phyloP scores from a whole-genome alignment of 2,888 invertebrate genomes.

The Parnassius glacialis region DNA sequence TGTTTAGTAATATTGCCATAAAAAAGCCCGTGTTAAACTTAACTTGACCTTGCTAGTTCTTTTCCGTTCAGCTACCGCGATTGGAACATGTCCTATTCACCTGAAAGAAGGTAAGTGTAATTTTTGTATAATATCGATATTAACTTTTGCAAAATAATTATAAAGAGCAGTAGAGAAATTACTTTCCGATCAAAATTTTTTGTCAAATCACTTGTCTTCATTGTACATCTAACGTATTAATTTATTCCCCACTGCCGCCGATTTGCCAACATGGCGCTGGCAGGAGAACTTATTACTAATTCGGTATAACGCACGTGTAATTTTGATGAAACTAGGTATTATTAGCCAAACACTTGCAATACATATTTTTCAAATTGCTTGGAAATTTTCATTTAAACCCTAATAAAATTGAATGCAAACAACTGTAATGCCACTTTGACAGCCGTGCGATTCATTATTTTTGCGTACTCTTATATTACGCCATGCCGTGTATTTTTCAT shows the following conservation, averaged over 20 bases:
- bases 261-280: slow-evolving; percentile 81
- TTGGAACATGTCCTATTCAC: slow-evolving; percentile 91
- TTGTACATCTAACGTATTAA: slow-evolving; percentile 36
- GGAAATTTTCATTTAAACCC: slow-evolving; percentile 5
- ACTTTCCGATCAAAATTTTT: slow-evolving; percentile 22
- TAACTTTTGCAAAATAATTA: slow-evolving; percentile 42
- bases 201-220: slow-evolving; percentile 18
- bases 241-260: slow-evolving; percentile 64
- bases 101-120: slow-evolving; percentile 89
- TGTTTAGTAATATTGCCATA: slow-evolving; percentile 31
- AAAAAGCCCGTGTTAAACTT: slow-evolving; percentile 71
- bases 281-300: slow-evolving; percentile 62
- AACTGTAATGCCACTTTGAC: slow-evolving; percentile 55
- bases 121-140: slow-evolving; percentile 49
- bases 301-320: slow-evolving; percentile 71
- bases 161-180: slow-evolving; percentile 32
- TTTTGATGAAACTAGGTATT: slow-evolving; percentile 32
- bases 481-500: slow-evolving; percentile 7
- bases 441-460: slow-evolving; percentile 46
- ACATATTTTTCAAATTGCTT: slow-evolving; percentile 9
- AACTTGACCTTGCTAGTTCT: slow-evolving; percentile 82
- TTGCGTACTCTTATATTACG: slow-evolving; percentile 39
- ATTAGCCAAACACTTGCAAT: slow-evolving; percentile 11
- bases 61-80: slow-evolving; percentile 89
- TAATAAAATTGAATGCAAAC: slow-evolving; percentile 19